Percentiles rank a stretch among this genome's conserved stretches.
Conservation (phyloP, 2,888 invertebrate species). For the Pseudococcus longispinus region DNA sequence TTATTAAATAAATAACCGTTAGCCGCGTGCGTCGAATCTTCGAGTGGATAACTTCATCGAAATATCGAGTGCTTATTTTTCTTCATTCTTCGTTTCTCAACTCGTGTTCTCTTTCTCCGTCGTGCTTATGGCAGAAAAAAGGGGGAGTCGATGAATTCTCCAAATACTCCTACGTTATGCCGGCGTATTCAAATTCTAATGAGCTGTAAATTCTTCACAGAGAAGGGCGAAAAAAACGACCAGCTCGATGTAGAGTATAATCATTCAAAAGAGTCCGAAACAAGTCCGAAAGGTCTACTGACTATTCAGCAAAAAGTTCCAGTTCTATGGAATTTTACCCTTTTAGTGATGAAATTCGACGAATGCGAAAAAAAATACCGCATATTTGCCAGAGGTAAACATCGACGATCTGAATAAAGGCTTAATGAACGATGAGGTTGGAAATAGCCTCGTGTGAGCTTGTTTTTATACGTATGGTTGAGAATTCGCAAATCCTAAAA, state of each 20-base stretch:
- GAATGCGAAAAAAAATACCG: background rate
- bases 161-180: background rate
- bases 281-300: background rate
- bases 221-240: background rate
- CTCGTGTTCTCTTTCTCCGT: background rate
- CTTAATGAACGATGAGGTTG: background rate
- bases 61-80: conserved; percentile 19
- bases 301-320: background rate
- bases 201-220: background rate
- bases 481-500: background rate
- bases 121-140: background rate
- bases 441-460: background rate
- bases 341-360: background rate
- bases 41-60: conserved; percentile 26
- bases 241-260: background rate
- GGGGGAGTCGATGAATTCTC: background rate
- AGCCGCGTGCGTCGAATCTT: conserved; percentile 22
- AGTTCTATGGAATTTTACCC: background rate
- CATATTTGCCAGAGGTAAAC: background rate
- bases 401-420: background rate
- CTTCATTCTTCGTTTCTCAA: background rate
- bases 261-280: background rate
- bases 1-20: conserved; percentile 42
- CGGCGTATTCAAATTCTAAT: conserved; percentile 13
- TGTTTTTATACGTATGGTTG: background rate